phyloP scores from a whole-genome alignment of 2,888 invertebrate genomes.

The Pristionchus maxplancki region DNA sequence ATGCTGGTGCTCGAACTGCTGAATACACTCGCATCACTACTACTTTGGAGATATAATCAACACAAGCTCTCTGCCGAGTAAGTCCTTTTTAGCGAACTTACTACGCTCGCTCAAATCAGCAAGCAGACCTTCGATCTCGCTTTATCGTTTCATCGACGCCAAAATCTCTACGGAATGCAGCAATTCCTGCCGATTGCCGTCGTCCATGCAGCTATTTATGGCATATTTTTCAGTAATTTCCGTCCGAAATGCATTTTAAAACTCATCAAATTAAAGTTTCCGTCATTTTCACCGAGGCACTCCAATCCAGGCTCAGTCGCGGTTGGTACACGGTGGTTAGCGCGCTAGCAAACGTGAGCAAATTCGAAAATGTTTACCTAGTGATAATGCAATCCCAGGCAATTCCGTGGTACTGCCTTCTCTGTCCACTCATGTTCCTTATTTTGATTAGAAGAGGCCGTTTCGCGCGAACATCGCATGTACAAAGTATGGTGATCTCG shows the following conservation, averaged over 20 bases:
- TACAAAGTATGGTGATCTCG: neutral
- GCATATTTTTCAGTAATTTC: neutral
- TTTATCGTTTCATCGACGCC: conserved; percentile 4
- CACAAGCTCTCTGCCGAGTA: neutral
- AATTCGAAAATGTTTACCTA: no score
- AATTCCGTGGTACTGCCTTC: neutral
- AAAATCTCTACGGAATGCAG: conserved; percentile 8
- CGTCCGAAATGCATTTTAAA: neutral
- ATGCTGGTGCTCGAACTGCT: neutral
- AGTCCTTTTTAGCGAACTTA: neutral
- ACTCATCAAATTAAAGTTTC: neutral
- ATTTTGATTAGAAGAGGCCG: neutral
- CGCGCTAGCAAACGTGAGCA: neutral
- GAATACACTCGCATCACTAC: neutral
- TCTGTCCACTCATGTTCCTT: no score
- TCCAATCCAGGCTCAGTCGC: neutral
- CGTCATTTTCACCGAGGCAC: neutral
- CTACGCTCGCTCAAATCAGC: neutral
- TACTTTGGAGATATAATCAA: neutral
- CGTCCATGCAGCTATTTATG: neutral
- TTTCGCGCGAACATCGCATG: neutral
- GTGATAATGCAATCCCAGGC: neutral
- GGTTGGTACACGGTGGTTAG: neutral
- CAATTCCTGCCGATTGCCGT: conserved; percentile 21
- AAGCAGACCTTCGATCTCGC: neutral